Evolutionary conservation across 2,113 vertebrate genomes (phyloP).

Genomic region (Chamaea fasciata): DNA sequence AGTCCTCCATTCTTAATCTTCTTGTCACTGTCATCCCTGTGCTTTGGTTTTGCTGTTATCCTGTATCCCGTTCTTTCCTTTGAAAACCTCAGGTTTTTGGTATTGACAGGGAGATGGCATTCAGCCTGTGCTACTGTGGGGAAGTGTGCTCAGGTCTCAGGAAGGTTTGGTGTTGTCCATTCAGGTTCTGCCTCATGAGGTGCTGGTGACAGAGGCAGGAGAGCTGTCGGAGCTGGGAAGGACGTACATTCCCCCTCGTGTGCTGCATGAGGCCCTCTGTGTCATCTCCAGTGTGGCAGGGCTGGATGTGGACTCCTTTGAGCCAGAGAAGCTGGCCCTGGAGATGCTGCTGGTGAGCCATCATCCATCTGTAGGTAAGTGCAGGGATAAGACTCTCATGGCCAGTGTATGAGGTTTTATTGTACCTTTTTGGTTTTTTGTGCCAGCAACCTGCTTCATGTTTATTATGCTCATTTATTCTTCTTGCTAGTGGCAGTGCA

Average conservation of each 20-base stretch:
- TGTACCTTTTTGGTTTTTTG: not conserved
- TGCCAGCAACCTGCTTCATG: not conserved
- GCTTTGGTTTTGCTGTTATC: not conserved
- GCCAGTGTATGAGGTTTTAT: not conserved
- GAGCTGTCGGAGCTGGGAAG: conserved; percentile 86
- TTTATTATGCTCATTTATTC: not conserved
- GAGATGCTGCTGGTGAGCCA: conserved; percentile 86
- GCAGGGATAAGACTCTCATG: not conserved
- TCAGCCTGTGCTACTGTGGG: not conserved
- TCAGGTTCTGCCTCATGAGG: conserved; percentile 83
- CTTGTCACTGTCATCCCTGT: not conserved
- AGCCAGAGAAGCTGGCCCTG: conserved; percentile 84
- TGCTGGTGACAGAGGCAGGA: conserved; percentile 80
- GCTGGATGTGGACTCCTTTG: conserved; percentile 73
- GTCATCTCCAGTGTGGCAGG: conserved; percentile 81
- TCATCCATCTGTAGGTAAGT: conserved; percentile 89
- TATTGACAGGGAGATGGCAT: not conserved
- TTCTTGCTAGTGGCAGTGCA: conserved; percentile 76
- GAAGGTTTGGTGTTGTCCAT: not conserved
- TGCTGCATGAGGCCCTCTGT: conserved; percentile 84
- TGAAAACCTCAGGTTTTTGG: not conserved
- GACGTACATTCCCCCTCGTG: conserved; percentile 76
- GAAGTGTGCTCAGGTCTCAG: not conserved
- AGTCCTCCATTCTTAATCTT: not conserved
- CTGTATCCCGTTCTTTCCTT: not conserved